Base-by-base conservation (phyloP, 2,888 invertebrate species). In the Neuroscelio doddi region DNA sequence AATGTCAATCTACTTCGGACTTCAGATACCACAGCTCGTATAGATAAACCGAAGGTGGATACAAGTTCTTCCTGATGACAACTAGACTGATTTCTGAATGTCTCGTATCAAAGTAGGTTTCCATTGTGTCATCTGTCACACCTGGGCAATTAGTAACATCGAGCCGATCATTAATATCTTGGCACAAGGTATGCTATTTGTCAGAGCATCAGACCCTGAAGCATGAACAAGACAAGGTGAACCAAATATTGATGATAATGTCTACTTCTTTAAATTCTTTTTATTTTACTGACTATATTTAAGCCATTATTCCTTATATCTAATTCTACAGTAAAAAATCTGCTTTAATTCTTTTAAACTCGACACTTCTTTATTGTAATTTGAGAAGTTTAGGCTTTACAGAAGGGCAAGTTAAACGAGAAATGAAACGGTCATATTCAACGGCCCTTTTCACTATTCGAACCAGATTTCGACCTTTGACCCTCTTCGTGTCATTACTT, bases 401-500 rank as follows among this genome's bases (percentile, higher is more conserved):
- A 24, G 39, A 29, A 50, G 55, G 46, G 49, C 26, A 5, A 9
- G 3, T 3, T 39, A 10, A 8, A 14, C 16, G 9, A 1, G n/a
- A 39, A 9, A 21, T 1, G 21, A 39, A 21, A 9, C n/a, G n/a
- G 10, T 16, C 24, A 24, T n/a, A 10, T 27, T 7, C 24, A 26
- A 27, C 15, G 5, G 17, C 17, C 10, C 12, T 8, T 2, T 8
- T 7, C 15, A 7, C 10, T 15, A 45, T 9, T 30, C 29, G 29
- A 21, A 21, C 21, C 21, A 21, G 21, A 21, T 32, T 59, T 61
- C 69, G 67, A 72, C 69, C 73, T 72, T 64, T 73, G 65, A 65
- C 68, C 64, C 70, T 16, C 29, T 21, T 15, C 34, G 34, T 47
- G 46, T 53, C 62, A 64, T 65, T 64, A 63, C 51, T 68, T 64